phyloP scores from a whole-genome alignment of 2,113 vertebrate genomes.

The Trochalopteron elliotii region DNA sequence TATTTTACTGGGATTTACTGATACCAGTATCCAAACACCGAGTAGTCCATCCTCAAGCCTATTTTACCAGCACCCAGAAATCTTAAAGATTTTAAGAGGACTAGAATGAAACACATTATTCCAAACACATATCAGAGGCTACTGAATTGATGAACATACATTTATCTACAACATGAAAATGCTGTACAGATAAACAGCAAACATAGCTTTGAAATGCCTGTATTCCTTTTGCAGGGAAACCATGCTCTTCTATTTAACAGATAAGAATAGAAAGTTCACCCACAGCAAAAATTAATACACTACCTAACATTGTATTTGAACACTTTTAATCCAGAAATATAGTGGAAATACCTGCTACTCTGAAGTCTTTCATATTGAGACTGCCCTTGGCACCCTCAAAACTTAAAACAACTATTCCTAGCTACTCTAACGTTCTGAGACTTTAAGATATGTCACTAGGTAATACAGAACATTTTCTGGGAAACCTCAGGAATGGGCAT shows the following conservation, averaged over 20 bases:
- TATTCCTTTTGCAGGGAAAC: neutral
- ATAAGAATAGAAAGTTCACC: neutral
- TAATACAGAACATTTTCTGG: neutral
- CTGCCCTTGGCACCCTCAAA: neutral
- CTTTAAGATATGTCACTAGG: neutral
- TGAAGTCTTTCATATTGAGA: neutral
- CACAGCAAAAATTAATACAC: accelerated
- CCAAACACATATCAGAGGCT: neutral
- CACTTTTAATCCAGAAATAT: neutral
- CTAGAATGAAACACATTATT: neutral
- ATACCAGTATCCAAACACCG: neutral
- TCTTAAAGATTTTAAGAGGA: neutral
- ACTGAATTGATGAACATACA: neutral
- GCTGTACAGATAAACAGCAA: neutral
- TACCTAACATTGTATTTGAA: neutral
- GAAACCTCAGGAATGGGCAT: neutral
- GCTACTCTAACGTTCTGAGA: neutral
- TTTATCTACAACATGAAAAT: neutral
- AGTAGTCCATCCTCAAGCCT: neutral
- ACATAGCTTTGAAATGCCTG: neutral
- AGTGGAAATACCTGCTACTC: neutral
- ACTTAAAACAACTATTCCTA: neutral
- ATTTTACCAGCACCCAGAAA: neutral
- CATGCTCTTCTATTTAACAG: neutral
- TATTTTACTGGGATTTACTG: neutral